A percentile compares a stretch with the other conserved stretches of the same genome.
These are phyloP conservation scores for Cartodere bifasciata DNA, from an alignment of 2,888 invertebrate species.

Conservation along the genomic window DNA sequence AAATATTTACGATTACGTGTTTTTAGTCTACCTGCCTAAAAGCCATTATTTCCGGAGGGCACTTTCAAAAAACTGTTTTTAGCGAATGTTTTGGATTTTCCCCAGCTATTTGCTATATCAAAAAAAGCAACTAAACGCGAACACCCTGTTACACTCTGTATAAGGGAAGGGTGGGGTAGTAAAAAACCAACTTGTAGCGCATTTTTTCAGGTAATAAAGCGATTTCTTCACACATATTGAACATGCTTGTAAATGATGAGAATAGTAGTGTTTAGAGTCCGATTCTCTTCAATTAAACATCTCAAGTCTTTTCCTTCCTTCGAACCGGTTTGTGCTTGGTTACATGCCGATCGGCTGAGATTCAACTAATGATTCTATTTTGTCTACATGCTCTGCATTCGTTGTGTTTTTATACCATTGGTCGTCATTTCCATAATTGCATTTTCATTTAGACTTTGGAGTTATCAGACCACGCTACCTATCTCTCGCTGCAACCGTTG, in stretches of 20 bases:
- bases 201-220: slow-evolving; percentile 12
- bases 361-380: slow-evolving; percentile 19
- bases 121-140: too few relatives aligned
- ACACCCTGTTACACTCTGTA: too few relatives aligned
- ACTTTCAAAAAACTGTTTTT: too few relatives aligned
- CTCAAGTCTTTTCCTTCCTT: slow-evolving; percentile 12
- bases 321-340: slow-evolving; percentile 11
- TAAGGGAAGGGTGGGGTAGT: too few relatives aligned
- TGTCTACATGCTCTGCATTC: slow-evolving; percentile 16
- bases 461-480: slow-evolving; percentile 10
- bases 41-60: too few relatives aligned
- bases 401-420: slow-evolving; percentile 15
- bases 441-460: slow-evolving; percentile 17
- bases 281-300: slow-evolving; percentile 12
- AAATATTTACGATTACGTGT: too few relatives aligned
- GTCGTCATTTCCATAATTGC: slow-evolving; percentile 18
- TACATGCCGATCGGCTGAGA: slow-evolving; percentile 14
- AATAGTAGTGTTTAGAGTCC: slow-evolving; percentile 8
- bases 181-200: too few relatives aligned
- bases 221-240: slow-evolving; percentile 16
- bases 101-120: too few relatives aligned
- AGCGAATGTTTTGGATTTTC: too few relatives aligned
- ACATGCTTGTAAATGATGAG: slow-evolving; percentile 14
- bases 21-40: too few relatives aligned
- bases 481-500: background rate